A percentile compares a stretch with the other conserved stretches of the same genome.
phyloP scores from a whole-genome alignment of 2,888 invertebrate species.

The Drosophila rubida region DNA sequence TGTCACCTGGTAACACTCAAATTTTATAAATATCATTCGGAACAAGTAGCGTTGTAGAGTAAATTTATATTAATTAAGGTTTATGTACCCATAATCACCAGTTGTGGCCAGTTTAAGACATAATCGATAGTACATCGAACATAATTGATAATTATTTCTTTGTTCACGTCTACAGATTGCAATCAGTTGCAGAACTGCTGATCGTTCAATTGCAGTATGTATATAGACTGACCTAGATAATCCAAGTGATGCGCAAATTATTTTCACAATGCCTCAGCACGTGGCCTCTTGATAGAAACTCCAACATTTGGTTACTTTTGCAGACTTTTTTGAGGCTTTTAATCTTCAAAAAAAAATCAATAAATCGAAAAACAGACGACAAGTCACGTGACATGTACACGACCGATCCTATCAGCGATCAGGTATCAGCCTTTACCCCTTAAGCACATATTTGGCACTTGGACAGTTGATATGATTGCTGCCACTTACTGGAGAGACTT shows the following conservation, averaged over 20 bases:
- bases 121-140: slow-evolving; percentile 1
- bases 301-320: background rate
- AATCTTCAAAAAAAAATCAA: background rate
- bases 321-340: background rate
- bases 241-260: slow-evolving; percentile 17
- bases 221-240: slow-evolving; percentile 22
- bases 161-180: slow-evolving; percentile 18
- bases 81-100: background rate
- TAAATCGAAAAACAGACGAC: background rate
- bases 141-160: slow-evolving; percentile 18
- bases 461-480: slow-evolving; percentile 10
- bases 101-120: background rate
- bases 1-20: background rate
- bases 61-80: no score
- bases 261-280: slow-evolving; percentile 13
- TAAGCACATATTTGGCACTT: background rate
- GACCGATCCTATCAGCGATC: slow-evolving; percentile 8
- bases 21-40: no score
- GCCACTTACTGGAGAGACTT: background rate
- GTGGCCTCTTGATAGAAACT: background rate
- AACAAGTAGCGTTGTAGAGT: no score
- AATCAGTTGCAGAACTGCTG: slow-evolving; percentile 16
- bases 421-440: background rate
- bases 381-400: slow-evolving; percentile 19
- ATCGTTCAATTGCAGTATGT: slow-evolving; percentile 8